Conservation (phyloP, 2,797 vertebrate species). For the Xenops minutus region DNA sequence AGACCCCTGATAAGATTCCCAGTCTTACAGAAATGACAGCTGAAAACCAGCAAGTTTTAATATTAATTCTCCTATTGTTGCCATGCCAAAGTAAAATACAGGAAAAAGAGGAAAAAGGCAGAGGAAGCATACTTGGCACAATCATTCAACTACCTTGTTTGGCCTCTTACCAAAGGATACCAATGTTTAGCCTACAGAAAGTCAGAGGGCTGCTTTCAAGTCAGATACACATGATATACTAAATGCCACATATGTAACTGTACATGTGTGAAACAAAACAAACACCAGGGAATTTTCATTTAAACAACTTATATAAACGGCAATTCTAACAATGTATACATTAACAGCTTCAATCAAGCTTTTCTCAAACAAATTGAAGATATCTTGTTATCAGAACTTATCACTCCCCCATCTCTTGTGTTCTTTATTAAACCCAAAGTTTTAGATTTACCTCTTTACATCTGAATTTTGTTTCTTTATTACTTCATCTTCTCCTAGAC, state of each 20-base stretch:
- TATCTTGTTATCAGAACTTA: not conserved
- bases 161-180: not conserved
- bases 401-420: fast-evolving
- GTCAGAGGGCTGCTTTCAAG: constrained; percentile 33
- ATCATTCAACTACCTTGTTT: not conserved
- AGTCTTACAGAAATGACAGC: not conserved
- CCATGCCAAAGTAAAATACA: not conserved
- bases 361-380: not conserved
- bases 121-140: not conserved
- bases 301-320: not conserved
- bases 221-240: not conserved
- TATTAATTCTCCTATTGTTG: not conserved
- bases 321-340: not conserved
- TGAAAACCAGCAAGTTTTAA: not conserved
- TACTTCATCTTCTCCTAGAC: not conserved
- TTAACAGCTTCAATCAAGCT: not conserved
- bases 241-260: not conserved
- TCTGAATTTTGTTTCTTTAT: not conserved
- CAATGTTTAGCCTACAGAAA: not conserved
- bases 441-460: not conserved
- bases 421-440: not conserved
- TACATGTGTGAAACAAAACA: constrained; percentile 33
- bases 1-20: not conserved
- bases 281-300: not conserved
- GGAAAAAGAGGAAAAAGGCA: not conserved